Base-by-base conservation (phyloP, 2,113 vertebrate genomes). In the Corythoichthys intestinalis region DNA sequence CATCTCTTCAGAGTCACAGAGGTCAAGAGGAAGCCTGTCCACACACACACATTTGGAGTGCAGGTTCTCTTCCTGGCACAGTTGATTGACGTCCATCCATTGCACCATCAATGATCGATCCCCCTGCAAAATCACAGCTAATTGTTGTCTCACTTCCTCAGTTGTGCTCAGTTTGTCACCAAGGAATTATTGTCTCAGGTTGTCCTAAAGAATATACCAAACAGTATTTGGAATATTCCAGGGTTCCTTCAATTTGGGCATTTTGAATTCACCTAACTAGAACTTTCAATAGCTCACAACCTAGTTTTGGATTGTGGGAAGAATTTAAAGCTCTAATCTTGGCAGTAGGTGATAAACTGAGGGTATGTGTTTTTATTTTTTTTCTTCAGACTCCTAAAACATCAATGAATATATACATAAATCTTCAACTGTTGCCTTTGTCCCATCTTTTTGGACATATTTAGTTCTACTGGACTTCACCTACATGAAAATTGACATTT, bases 31-130 rank as follows among this genome's bases (percentile, higher is more conserved):
- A 44, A 98, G 87, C 62, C 94, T 94, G 79, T 96, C 94, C 64
- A 98, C 89, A 61, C 95, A 97, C 88, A 99, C 93, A 93, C 97
- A 99, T 91, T 92, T 95, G 35, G 96, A 98, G 91, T 98, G 96
- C 85, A 99, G 93, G 80, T 96, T 95, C 77, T 95, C 94, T 69
- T 92, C 85, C 28, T 90, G 85, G 6, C 92, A 93, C 83, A 99
- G 86, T 65, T 97, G 95, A 86, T 98, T 97, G 69, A 96, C 94
- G 46, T 99, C 97, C 90, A 96, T 97, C 97, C 97, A 99, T 83
- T 99, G 97, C 54, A 97, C 97, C 89, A 98, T 96, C 62, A 99
- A 88, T 0, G 89, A 92, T 47, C 90, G 94, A 28, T 94, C 90
- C 0, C 92, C 94, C 88, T 96, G 66, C 14, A 62, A 10, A 41